Base-by-base conservation (phyloP, 1,140 invertebrate genomes). In the Drosophila pallidifrons region DNA sequence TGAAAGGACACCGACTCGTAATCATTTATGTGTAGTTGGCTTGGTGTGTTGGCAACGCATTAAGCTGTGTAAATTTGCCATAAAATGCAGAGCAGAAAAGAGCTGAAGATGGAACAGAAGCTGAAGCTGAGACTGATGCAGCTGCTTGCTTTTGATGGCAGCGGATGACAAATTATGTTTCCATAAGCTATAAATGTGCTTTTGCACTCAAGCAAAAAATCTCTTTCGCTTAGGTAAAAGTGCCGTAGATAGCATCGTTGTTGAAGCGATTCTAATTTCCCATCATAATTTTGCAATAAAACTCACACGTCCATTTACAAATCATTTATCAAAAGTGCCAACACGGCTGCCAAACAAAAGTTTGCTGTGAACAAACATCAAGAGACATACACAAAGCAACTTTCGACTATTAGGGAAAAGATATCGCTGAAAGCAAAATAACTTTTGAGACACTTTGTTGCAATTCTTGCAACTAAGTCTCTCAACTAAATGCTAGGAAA, bases 281-380 rank as follows among this genome's bases (percentile, higher is more conserved):
- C 57, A n/a, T 68, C 57, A 74, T 74, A 68, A 74, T 74, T 25
- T 74, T 67, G 71, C 71, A 13, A 74, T 61, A 68, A 74, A 74
- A 69, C 64, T 60, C 65, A 68, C 65, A 74, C 65, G 51, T 74
- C 69, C 71, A 74, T 74, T 74, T 74, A 74, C 71, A 69, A 74
- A 74, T 61, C 71, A 74, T 74, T 74, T 69, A 74, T 74, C 71
- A 74, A 74, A 74, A 15, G 20, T 54, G 66, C 20, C 67, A 38
- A 25, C 57, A 41, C 25, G 41, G 16, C 6, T 32, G 32, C 16
- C 58, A 57, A 43, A 63, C 72, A 68, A 75, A 66, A 38, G 35
- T 38, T 52, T 47, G 35, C 46, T 52, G 15, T 47, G 13, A n/a
- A 35, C 70, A 46, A 58, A 58, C 32, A 51, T 8, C 11, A 15